Evolutionary conservation across 2,797 vertebrate genomes (phyloP).

Genomic region (Melanogrammus aeglefinus): DNA sequence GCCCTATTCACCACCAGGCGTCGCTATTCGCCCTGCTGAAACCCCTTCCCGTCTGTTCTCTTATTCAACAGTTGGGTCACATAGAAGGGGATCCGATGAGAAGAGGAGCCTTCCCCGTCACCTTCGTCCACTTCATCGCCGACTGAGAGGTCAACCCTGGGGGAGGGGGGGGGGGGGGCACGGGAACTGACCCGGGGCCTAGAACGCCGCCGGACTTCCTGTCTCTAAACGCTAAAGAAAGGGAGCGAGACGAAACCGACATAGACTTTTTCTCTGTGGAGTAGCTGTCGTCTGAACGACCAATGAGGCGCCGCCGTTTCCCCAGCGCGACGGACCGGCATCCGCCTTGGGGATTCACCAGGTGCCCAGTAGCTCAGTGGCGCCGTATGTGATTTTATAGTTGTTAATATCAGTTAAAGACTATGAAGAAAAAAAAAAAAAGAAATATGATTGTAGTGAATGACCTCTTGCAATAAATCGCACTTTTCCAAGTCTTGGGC

Average conservation of each 20-base stretch:
- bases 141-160: conserved; percentile 73
- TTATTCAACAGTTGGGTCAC: conserved; percentile 85
- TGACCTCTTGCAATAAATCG: conserved; percentile 62
- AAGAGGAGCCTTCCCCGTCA: conserved; percentile 94
- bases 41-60: conserved; percentile 12
- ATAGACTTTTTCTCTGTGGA: neutral
- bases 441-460: conserved; percentile 56
- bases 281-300: neutral
- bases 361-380: neutral
- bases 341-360: neutral
- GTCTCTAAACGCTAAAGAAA: neutral
- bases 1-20: neutral
- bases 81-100: conserved; percentile 93
- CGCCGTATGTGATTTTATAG: conserved; percentile 36
- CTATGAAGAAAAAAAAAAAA: conserved; percentile 24
- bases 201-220: neutral
- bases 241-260: no score
- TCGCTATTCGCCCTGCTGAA: neutral
- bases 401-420: conserved; percentile 37
- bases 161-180: neutral
- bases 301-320: conserved; percentile 9
- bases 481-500: conserved; percentile 68
- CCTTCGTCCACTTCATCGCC: conserved; percentile 93
- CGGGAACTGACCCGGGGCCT: no score
- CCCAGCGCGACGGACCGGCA: neutral